Evolutionary conservation across 2,797 vertebrate genomes (phyloP), one percentile per base, ranked within the genome.

Genomic region (Forpus xanthops): DNA sequence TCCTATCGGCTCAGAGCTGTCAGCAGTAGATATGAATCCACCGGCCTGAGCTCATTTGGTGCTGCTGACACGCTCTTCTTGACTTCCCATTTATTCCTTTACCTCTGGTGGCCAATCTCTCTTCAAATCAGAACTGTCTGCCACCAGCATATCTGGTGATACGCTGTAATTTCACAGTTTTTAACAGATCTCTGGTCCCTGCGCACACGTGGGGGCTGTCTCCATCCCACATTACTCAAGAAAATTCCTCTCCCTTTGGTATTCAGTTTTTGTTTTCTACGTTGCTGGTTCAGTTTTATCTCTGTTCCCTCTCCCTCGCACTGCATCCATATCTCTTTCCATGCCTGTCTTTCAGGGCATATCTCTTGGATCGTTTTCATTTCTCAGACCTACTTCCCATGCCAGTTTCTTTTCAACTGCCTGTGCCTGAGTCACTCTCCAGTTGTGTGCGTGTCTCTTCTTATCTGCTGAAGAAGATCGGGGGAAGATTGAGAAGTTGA

Each of bases 21-120:
- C 89, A 96, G 58, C 33, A 5, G 11, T 76, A 95, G 87, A 93
- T 93, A 93, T 15, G 70, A 92, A 94, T 91, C 52, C 78, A 61
- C 45, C 33, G 10, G 75, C 73, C 75, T 3, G 47, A 73, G 84
- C 90, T 67, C 1, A 1, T 37, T 90, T 0, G 0, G 49, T 83
- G 85, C 89, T 65, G 77, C 93, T 78, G 76, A 95, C 91, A 72
- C 64, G 84, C 76, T 96, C 80, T 87, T 89, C 92, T 92, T 95
- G 83, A 74, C 94, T 94, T 92, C 37, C 77, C 61, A 79, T 95
- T 95, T 93, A 94, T 91, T 95, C 72, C 53, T 80, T 83, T 95
- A 85, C 81, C 90, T 93, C 91, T 91, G 76, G 92, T 91, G 93
- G 93, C 83, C 88, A 77, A 80, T 95, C 93, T 92, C 61, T 72